phyloP scores from a whole-genome alignment of 1,140 invertebrate species.

The Tetramorium parvispinum region DNA sequence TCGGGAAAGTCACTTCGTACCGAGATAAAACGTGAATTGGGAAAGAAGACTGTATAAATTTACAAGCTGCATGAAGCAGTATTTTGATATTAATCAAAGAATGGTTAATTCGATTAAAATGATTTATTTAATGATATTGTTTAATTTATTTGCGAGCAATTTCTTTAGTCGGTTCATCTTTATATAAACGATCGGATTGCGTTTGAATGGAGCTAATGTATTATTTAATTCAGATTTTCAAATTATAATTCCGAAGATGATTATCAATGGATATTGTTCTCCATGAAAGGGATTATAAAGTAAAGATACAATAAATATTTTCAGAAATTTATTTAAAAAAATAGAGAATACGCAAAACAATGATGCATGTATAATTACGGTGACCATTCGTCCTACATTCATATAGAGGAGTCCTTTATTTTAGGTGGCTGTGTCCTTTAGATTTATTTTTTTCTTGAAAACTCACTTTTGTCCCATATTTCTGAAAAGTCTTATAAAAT shows the following conservation, averaged over 20 bases:
- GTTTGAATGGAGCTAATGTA: background rate
- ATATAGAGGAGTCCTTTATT: too few relatives aligned
- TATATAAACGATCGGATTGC: background rate
- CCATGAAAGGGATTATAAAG: too few relatives aligned
- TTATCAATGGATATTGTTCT: too few relatives aligned
- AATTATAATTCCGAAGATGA: background rate
- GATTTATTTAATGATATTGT: background rate
- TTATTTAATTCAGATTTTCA: constrained; percentile 9
- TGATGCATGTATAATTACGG: too few relatives aligned
- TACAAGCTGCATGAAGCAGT: background rate
- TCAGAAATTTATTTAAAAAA: too few relatives aligned
- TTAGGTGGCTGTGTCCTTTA: too few relatives aligned
- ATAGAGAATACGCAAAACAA: too few relatives aligned
- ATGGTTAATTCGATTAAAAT: background rate
- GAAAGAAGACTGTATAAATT: constrained; percentile 5
- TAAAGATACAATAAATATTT: too few relatives aligned
- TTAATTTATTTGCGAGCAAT: constrained; percentile 4
- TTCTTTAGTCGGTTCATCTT: background rate
- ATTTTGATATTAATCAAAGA: background rate
- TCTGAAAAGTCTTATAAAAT: too few relatives aligned
- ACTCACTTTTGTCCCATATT: too few relatives aligned
- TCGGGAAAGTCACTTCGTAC: constrained; percentile 46
- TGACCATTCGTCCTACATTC: too few relatives aligned
- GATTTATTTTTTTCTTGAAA: too few relatives aligned
- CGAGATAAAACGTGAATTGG: constrained; percentile 43